phyloP scores from a whole-genome alignment of 2,113 vertebrate genomes.

The Myocastor coypus region DNA sequence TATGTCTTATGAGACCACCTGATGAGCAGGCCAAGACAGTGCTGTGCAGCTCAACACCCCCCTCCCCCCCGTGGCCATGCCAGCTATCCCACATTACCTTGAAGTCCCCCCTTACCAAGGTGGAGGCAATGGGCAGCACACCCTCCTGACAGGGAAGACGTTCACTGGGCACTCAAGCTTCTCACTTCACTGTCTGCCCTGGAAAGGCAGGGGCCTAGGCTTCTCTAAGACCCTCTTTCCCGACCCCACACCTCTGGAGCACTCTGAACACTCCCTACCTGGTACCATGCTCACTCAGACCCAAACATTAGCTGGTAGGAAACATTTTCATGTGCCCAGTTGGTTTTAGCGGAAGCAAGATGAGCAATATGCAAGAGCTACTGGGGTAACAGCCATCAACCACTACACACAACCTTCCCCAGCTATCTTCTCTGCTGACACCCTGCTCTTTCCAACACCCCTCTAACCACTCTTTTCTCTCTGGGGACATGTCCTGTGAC shows the following conservation, averaged over 20 bases:
- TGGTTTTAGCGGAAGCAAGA: not conserved
- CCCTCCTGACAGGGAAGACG: not conserved
- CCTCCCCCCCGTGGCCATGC: not conserved
- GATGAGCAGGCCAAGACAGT: not conserved
- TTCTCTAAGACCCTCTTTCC: not conserved
- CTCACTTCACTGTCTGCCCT: not conserved
- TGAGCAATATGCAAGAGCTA: not conserved
- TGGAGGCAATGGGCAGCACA: not conserved
- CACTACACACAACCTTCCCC: not conserved
- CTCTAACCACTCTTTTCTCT: not conserved
- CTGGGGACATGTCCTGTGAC: not conserved
- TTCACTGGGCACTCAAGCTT: not conserved
- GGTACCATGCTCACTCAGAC: not conserved
- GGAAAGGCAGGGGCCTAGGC: not conserved
- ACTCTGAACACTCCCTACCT: not conserved
- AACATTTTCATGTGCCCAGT: not conserved
- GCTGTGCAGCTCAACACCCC: not conserved
- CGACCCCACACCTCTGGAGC: not conserved
- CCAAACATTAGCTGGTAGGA: not conserved
- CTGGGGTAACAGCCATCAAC: not conserved
- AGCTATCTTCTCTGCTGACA: not conserved
- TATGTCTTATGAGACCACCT: not conserved
- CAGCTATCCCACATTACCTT: not conserved
- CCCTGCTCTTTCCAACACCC: not conserved
- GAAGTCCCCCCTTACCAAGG: not conserved